Evolutionary conservation across 2,888 invertebrate genomes (phyloP).

Genomic region (Papilio protenor): DNA sequence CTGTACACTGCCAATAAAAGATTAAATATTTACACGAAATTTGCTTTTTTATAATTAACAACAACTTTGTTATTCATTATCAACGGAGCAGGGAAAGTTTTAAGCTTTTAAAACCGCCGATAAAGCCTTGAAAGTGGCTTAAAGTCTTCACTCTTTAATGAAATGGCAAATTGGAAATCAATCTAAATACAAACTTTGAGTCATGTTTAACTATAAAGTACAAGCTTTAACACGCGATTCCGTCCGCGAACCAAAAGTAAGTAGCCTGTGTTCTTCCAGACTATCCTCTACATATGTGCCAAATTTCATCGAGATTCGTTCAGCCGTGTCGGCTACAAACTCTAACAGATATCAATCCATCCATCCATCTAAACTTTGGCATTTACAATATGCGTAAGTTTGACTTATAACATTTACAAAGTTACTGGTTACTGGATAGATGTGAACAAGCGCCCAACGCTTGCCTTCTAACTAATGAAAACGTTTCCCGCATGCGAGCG

Average conservation of each 20-base stretch:
- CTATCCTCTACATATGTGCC: no score
- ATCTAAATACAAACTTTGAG: neutral
- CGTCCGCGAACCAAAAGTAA: no score
- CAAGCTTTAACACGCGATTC: no score
- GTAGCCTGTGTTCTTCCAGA: no score
- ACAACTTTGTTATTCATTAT: conserved; percentile 36
- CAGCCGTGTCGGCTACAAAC: no score
- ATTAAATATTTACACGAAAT: conserved; percentile 36
- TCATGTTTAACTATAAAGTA: neutral
- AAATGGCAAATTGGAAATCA: neutral
- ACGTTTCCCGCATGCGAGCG: no score
- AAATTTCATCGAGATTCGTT: no score
- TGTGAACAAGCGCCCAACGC: no score
- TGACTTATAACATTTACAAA: neutral
- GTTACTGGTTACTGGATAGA: no score
- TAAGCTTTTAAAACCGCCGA: conserved; percentile 38
- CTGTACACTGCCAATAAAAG: neutral
- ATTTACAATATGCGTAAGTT: neutral
- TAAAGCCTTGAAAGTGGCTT: conserved; percentile 19
- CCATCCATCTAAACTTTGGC: no score
- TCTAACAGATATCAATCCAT: no score
- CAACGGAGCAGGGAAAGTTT: conserved; percentile 33
- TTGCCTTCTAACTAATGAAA: no score
- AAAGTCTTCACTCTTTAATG: conserved; percentile 9
- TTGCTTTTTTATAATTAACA: conserved; percentile 36